These are phyloP conservation scores for Lampris megalopsis DNA, from an alignment of 2,113 vertebrate species.

Conservation along the genomic window DNA sequence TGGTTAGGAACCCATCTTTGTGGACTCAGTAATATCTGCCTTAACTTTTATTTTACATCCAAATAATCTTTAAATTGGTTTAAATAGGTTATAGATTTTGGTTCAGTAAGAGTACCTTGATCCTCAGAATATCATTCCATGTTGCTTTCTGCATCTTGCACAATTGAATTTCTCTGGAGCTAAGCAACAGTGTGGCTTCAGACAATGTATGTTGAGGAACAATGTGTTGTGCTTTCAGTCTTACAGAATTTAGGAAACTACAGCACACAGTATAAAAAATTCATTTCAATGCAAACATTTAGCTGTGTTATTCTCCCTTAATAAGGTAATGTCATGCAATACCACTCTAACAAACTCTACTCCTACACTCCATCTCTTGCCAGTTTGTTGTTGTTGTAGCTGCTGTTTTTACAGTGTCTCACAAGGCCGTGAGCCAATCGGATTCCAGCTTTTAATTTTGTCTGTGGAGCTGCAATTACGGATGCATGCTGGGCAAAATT, in stretches of 20 bases:
- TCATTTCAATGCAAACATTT: no score
- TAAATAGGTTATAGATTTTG: no score
- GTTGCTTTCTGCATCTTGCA: not conserved
- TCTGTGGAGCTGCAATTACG: constrained; percentile 64
- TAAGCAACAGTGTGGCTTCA: not conserved
- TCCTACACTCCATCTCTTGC: constrained; percentile 23
- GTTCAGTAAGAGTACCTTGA: no score
- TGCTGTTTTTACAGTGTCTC: constrained; percentile 46
- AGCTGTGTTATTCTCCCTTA: not conserved
- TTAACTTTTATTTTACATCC: no score
- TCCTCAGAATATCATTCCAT: not conserved
- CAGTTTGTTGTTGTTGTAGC: constrained; percentile 22
- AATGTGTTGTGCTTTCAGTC: not conserved
- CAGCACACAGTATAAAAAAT: not conserved
- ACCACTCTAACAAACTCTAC: constrained; percentile 56
- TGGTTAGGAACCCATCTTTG: no score
- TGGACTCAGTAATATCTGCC: no score
- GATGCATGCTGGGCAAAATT: constrained; percentile 57
- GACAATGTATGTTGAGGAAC: not conserved
- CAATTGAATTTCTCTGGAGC: not conserved
- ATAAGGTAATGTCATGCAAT: constrained; percentile 32
- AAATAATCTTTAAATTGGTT: not conserved
- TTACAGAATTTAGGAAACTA: not conserved
- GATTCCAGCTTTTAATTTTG: constrained; percentile 62
- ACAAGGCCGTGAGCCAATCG: constrained; percentile 31